Base-by-base conservation (phyloP, 2,113 vertebrate genomes). In the Apaloderma vittatum region DNA sequence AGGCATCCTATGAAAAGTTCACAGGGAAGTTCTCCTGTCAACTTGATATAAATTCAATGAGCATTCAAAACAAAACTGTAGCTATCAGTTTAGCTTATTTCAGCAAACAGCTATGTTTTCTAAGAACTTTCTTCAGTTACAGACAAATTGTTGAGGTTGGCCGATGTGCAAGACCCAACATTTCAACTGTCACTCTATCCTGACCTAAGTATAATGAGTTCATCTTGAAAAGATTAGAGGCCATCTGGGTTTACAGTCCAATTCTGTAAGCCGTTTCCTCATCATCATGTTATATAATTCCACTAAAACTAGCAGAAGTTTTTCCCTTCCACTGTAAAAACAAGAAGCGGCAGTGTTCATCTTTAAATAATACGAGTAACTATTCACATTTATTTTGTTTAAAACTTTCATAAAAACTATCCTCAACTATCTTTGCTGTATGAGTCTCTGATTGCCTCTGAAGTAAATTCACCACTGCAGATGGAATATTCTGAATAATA, bases 231-330 rank as follows among this genome's bases (percentile, higher is more conserved):
- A 93, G 90, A 96, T 96, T 86, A 96, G 57, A 90, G 75, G 91
- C 82, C 96, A 94, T 94, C 90, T 97, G 92, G 67, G 76, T 95
- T 95, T 92, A 93, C 82, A 77, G 65, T 21, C 30, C 68, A 63
- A 52, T 66, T 96, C 75, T 67, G 72, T 86, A 96, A 96, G 75
- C 82, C 0, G 4, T 80, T 80, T 88, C 59, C 90, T 86, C 82
- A 59, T 85, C 71, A 59, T 57, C 55, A n/a, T 1, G 13, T 96
- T 97, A 95, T n/a, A 75, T 79, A 96, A 97, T 84, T 88, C 86
- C 16, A 48, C 55, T 59, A 62, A 91, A 88, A 59, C 21, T 13
- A 92, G 78, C 90, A 52, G 2, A 18, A n/a, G 13, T 17, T 89
- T 80, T 74, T 57, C 30, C 59, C 30, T 80, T 51, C 22, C 29